Evolutionary conservation across 1,140 invertebrate genomes (phyloP).

Genomic region (Zaprionus ghesquierei): DNA sequence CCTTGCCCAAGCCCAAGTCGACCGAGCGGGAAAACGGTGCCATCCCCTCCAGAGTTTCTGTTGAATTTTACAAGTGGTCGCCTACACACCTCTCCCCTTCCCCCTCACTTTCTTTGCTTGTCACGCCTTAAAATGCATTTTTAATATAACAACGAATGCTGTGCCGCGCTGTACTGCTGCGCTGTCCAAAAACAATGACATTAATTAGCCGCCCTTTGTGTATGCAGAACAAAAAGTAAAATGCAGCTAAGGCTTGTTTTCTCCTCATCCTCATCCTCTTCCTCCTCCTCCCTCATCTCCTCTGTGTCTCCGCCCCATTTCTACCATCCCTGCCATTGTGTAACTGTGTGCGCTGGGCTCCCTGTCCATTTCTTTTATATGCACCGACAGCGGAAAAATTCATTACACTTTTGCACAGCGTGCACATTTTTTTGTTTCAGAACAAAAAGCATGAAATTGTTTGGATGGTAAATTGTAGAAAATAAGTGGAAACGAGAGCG

Average conservation of each 20-base stretch:
- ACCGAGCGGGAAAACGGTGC: constrained; percentile 12
- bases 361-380: constrained; percentile 70
- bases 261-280: neutral
- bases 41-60: constrained; percentile 2
- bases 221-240: constrained; percentile 63
- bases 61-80: constrained; percentile 26
- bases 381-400: constrained; percentile 74
- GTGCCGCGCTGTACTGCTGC: constrained; percentile 50
- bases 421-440: constrained; percentile 59
- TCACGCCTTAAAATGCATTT: constrained; percentile 54
- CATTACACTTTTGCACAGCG: constrained; percentile 73
- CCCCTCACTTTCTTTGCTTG: neutral
- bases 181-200: constrained; percentile 76
- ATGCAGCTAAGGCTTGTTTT: constrained; percentile 50
- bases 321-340: constrained; percentile 24
- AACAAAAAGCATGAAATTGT: constrained; percentile 68
- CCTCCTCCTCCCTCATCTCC: constrained; percentile 5
- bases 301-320: constrained; percentile 11
- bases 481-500: constrained; percentile 33
- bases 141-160: constrained; percentile 66
- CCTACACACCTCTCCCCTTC: neutral
- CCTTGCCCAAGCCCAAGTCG: neutral
- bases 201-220: constrained; percentile 74
- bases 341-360: constrained; percentile 12
- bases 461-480: constrained; percentile 44